phyloP scores from a whole-genome alignment of 2,113 vertebrate genomes.

The Plecturocebus donacophilus region DNA sequence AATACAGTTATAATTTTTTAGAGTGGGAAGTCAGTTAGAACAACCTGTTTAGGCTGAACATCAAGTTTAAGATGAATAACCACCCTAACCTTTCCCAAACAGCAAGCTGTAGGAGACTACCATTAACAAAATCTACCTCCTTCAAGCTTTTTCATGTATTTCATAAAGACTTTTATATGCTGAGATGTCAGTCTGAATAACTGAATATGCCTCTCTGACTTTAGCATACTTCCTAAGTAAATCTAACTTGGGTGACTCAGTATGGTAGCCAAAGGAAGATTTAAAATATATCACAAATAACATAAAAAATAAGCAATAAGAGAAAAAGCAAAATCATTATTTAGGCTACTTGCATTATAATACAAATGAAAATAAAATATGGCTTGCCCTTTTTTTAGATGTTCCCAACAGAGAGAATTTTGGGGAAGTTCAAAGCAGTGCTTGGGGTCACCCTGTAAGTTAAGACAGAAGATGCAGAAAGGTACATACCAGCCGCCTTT shows the following conservation, averaged over 20 bases:
- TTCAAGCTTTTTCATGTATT: neutral
- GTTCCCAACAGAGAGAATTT: neutral
- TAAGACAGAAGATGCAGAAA: neutral
- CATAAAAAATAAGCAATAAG: neutral
- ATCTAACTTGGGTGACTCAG: constrained; percentile 28
- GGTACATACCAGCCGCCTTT: constrained; percentile 92
- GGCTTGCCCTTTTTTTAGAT: neutral
- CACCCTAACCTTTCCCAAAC: neutral
- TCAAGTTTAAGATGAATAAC: constrained; percentile 10
- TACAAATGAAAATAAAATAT: constrained; percentile 2
- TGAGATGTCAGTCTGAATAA: neutral
- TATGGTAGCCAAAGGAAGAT: neutral
- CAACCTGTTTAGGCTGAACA: neutral
- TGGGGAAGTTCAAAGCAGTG: accelerated
- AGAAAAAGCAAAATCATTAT: constrained; percentile 24
- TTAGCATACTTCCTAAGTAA: constrained; percentile 38
- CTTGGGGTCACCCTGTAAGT: accelerated
- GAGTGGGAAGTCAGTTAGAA: neutral
- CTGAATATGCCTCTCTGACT: neutral
- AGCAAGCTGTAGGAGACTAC: neutral
- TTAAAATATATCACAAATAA: constrained; percentile 38
- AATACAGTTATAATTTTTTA: constrained; percentile 34
- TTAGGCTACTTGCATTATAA: constrained; percentile 20
- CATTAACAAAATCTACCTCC: constrained; percentile 18
- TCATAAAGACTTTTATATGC: neutral